phyloP scores from a whole-genome alignment of 2,797 vertebrate genomes.

The Sebastes wilsoni region DNA sequence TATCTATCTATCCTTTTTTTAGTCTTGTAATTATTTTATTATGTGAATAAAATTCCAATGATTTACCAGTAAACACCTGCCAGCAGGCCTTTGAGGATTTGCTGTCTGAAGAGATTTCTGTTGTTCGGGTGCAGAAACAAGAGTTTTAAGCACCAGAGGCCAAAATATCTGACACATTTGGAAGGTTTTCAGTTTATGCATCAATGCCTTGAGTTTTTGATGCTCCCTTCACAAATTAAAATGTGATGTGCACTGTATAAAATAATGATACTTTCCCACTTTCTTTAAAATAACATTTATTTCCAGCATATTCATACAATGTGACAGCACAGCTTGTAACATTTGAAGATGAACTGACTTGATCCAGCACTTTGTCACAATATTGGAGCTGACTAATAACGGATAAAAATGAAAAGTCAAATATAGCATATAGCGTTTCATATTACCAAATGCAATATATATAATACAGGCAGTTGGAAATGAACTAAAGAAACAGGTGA shows the following conservation, averaged over 20 bases:
- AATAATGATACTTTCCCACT: not conserved
- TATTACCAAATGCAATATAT: constrained; percentile 81
- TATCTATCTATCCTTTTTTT: not conserved
- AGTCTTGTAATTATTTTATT: not conserved
- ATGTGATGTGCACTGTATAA: not conserved
- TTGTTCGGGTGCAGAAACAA: not conserved
- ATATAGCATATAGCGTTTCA: constrained; percentile 82
- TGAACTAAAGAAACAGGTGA: constrained; percentile 56
- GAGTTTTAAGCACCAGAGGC: not conserved
- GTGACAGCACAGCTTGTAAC: constrained; percentile 86
- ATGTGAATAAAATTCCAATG: not conserved
- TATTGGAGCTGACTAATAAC: constrained; percentile 70
- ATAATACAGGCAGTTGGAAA: constrained; percentile 78
- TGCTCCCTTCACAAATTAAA: not conserved
- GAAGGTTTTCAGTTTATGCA: not conserved
- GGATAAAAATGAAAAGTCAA: constrained; percentile 83
- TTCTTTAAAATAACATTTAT: constrained; percentile 98
- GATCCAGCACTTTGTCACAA: constrained; percentile 81
- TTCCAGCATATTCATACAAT: constrained; percentile 93
- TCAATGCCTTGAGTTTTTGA: not conserved
- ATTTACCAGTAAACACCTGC: not conserved
- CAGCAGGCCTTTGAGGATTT: not conserved
- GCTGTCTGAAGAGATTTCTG: not conserved
- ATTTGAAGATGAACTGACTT: constrained; percentile 83
- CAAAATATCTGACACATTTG: not conserved